A percentile compares a stretch with the other conserved stretches of the same genome.
These are phyloP conservation scores for Betta splendens DNA, from an alignment of 2,797 vertebrate species.

Conservation along the genomic window DNA sequence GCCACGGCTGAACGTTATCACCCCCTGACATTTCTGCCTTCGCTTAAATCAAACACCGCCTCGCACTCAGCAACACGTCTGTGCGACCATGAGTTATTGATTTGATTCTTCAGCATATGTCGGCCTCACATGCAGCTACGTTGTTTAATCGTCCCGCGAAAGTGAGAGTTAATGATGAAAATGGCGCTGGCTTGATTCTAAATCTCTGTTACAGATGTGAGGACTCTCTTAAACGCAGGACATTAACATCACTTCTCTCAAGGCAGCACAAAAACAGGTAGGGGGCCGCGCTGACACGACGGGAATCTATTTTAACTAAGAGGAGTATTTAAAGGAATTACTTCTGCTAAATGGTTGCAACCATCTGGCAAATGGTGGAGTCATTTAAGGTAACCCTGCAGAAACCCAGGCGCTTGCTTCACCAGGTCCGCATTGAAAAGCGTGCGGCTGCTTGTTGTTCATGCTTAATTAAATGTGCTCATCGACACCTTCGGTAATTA, in stretches of 20 bases:
- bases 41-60: slow-evolving; percentile 16
- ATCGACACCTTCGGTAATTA: slow-evolving; percentile 62
- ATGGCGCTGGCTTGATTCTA: neutral
- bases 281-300: slow-evolving; percentile 23
- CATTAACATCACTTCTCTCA: slow-evolving; percentile 19
- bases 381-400: slow-evolving; percentile 56
- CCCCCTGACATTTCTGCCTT: slow-evolving; percentile 15
- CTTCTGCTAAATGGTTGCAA: slow-evolving; percentile 52
- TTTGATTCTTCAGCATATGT: neutral
- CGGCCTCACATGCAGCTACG: neutral
- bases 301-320: slow-evolving; percentile 59
- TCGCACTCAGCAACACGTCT: slow-evolving; percentile 6
- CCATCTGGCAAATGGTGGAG: slow-evolving; percentile 57
- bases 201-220: slow-evolving; percentile 14
- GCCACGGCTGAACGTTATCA: slow-evolving; percentile 24
- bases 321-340: slow-evolving; percentile 64
- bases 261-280: slow-evolving; percentile 26
- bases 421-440: slow-evolving; percentile 30
- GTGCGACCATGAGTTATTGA: neutral
- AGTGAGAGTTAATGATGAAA: neutral
- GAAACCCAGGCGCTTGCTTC: slow-evolving; percentile 31
- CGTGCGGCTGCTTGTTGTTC: slow-evolving; percentile 60
- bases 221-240: slow-evolving; percentile 36
- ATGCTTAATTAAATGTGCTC: slow-evolving; percentile 70
- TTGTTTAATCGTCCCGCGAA: neutral